Evolutionary conservation across 2,797 vertebrate species (phyloP).

Genomic region (Lemur catta): DNA sequence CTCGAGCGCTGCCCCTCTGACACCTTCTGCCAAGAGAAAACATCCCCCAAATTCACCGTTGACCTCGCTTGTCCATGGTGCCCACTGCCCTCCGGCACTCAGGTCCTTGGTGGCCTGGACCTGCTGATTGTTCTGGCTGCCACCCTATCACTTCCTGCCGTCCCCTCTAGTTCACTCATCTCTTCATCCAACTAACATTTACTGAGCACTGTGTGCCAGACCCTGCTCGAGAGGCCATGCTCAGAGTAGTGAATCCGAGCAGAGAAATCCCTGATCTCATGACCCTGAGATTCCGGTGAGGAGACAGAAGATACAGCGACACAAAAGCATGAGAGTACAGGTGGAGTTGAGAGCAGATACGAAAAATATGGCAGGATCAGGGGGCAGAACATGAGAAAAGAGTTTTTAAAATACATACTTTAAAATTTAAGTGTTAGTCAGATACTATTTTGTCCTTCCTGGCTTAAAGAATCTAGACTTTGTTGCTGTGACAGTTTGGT

Average conservation of each 20-base stretch:
- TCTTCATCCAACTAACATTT: not conserved
- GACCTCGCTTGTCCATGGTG: not conserved
- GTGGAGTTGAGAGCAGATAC: not conserved
- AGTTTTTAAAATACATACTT: not conserved
- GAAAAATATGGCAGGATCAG: not conserved
- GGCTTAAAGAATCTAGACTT: not conserved
- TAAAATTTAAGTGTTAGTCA: not conserved
- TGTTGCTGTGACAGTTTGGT: not conserved
- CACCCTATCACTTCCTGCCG: not conserved
- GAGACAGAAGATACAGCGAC: not conserved
- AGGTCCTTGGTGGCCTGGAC: not conserved
- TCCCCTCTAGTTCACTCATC: not conserved
- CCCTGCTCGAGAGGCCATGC: not conserved
- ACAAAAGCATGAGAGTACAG: not conserved
- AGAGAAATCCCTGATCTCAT: not conserved
- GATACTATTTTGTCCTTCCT: not conserved
- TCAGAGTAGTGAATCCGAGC: not conserved
- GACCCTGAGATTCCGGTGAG: not conserved
- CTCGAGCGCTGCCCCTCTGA: not conserved
- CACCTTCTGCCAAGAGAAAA: not conserved
- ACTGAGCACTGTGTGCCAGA: not conserved
- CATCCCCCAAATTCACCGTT: not conserved
- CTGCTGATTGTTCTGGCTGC: not conserved
- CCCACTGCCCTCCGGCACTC: fast-evolving
- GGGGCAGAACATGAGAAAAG: not conserved